These are phyloP conservation scores for Pseudochromis fuscus DNA, from an alignment of 2,797 vertebrate species.

Conservation along the genomic window DNA sequence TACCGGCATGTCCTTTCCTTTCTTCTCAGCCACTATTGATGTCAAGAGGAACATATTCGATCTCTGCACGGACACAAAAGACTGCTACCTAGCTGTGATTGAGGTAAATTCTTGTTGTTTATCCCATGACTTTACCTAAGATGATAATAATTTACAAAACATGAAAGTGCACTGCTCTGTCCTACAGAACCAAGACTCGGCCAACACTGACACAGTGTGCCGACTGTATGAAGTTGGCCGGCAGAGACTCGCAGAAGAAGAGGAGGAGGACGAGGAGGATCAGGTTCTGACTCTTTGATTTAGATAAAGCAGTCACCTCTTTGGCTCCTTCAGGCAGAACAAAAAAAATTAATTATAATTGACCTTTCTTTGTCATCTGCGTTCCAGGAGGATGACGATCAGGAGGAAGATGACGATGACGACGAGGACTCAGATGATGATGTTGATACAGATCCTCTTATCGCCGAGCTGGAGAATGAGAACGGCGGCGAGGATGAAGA, in stretches of 20 bases:
- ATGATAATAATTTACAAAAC: background rate
- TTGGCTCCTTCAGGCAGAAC: background rate
- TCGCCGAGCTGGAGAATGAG: slow-evolving; percentile 94
- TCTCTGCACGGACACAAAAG: slow-evolving; percentile 98
- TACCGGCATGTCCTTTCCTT: background rate
- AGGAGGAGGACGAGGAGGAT: slow-evolving; percentile 98
- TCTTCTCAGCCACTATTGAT: slow-evolving; percentile 92
- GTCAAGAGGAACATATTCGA: slow-evolving; percentile 99
- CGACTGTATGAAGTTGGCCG: slow-evolving; percentile 97
- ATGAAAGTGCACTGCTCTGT: background rate
- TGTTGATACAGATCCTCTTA: slow-evolving; percentile 93
- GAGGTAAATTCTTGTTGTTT: slow-evolving; percentile 85
- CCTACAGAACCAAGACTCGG: slow-evolving; percentile 94
- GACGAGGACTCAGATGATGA: slow-evolving; percentile 93
- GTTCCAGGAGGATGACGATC: slow-evolving; percentile 91
- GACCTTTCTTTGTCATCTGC: background rate
- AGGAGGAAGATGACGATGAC: slow-evolving; percentile 94
- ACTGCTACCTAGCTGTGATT: slow-evolving; percentile 98
- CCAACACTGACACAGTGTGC: slow-evolving; percentile 98
- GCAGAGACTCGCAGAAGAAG: slow-evolving; percentile 97
- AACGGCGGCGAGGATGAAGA: slow-evolving; percentile 91
- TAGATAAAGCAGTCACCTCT: background rate
- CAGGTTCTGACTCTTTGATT: slow-evolving; percentile 85
- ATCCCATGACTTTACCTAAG: background rate
- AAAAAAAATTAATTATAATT: background rate